Evolutionary conservation across 2,888 invertebrate species (phyloP).

Genomic region (Embidobia sp.): DNA sequence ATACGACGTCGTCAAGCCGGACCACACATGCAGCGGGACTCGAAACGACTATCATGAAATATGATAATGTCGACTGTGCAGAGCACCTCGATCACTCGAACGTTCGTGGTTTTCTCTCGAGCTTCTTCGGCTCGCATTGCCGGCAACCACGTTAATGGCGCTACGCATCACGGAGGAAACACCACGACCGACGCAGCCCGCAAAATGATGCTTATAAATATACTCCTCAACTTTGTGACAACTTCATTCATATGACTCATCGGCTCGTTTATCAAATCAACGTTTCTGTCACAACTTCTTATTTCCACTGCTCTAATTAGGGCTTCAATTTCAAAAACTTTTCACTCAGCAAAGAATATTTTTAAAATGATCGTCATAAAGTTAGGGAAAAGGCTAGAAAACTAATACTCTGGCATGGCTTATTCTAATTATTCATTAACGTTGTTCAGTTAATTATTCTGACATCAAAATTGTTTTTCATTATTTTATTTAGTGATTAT

Average conservation of each 20-base stretch:
- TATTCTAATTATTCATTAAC: too few relatives aligned
- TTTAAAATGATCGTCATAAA: too few relatives aligned
- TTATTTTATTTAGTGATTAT: too few relatives aligned
- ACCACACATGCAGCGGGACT: conserved; percentile 75
- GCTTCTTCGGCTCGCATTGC: conserved; percentile 45
- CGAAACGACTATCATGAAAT: conserved; percentile 80
- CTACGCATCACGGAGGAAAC: conserved; percentile 22
- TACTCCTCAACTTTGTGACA: conserved; percentile 41
- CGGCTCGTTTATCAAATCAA: conserved; percentile 51
- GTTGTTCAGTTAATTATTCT: too few relatives aligned
- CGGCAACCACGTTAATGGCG: conserved; percentile 54
- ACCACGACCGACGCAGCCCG: conserved; percentile 3
- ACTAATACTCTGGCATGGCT: too few relatives aligned
- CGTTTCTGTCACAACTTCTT: conserved; percentile 15
- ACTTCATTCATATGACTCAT: conserved; percentile 56
- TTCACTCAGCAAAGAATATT: too few relatives aligned
- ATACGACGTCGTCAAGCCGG: conserved; percentile 76
- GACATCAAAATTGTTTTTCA: too few relatives aligned
- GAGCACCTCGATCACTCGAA: conserved; percentile 62
- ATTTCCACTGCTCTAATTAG: too few relatives aligned
- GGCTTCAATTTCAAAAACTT: too few relatives aligned
- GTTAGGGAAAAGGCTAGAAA: too few relatives aligned
- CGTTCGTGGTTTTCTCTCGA: conserved; percentile 65
- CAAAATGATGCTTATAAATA: conserved; percentile 57
- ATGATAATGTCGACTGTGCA: conserved; percentile 76